phyloP scores from a whole-genome alignment of 1,140 invertebrate genomes.

The Phymorhynchus buccinoides region DNA sequence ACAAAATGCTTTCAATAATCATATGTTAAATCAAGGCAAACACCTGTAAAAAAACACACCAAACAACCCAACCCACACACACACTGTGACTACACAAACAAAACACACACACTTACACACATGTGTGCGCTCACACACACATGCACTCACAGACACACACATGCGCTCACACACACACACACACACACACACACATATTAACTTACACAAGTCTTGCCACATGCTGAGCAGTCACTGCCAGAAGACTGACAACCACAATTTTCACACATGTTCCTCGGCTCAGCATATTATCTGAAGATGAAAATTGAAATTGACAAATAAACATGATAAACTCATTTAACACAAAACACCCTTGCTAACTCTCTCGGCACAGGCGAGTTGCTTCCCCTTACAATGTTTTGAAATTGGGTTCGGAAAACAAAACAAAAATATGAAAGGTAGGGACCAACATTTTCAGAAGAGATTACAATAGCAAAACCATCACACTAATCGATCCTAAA shows the following conservation, averaged over 20 bases:
- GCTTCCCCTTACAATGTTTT: too few relatives aligned
- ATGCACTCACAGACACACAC: background rate
- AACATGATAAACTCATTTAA: background rate
- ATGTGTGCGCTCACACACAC: background rate
- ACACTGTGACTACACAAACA: background rate
- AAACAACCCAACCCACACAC: background rate
- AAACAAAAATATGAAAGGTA: too few relatives aligned
- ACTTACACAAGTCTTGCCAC: constrained; percentile 5
- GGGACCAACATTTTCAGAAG: too few relatives aligned
- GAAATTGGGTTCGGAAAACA: too few relatives aligned
- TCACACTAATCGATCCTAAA: too few relatives aligned
- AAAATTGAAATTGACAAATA: background rate
- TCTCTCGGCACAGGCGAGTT: too few relatives aligned
- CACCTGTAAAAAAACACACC: background rate
- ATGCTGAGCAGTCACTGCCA: constrained; percentile 1
- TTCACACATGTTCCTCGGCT: constrained; percentile 15
- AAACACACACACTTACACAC: background rate
- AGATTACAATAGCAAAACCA: too few relatives aligned
- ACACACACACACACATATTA: background rate
- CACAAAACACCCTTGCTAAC: background rate
- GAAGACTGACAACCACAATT: constrained; percentile 14
- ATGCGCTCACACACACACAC: too few relatives aligned
- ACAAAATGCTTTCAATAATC: too few relatives aligned
- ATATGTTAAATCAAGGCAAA: too few relatives aligned
- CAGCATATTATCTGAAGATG: background rate